Conservation (phyloP, 1,140 invertebrate genomes). For the Homalodisca vitripennis region DNA sequence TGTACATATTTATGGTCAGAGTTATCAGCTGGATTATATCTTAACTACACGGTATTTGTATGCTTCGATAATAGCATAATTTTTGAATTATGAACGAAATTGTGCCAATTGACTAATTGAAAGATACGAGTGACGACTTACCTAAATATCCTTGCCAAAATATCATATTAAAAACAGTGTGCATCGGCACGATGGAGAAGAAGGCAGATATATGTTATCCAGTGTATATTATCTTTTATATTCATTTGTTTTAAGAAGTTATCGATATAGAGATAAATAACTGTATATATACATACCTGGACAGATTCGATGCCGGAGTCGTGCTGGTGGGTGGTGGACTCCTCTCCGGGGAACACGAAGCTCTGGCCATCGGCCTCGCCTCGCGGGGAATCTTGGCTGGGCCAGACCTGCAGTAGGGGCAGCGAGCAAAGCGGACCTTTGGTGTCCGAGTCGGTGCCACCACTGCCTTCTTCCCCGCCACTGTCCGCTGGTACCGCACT, state of each 20-base stretch:
- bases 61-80: no score
- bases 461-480: conserved; percentile 19
- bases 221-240: no score
- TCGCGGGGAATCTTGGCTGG: conserved; percentile 62
- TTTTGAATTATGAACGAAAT: no score
- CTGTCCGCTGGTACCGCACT: conserved; percentile 27
- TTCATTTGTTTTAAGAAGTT: no score
- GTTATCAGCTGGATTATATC: no score
- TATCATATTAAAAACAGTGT: background rate
- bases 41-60: no score
- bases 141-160: background rate
- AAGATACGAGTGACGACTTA: no score
- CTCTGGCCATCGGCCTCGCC: conserved; percentile 66
- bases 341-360: conserved; percentile 60
- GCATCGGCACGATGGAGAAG: background rate
- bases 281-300: no score
- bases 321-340: conserved; percentile 44
- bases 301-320: conserved; percentile 70
- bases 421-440: conserved; percentile 10
- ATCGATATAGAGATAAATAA: no score
- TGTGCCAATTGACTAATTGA: no score
- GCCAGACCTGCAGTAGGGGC: conserved; percentile 49
- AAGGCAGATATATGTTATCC: background rate
- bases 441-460: background rate
- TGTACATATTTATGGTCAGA: no score